Evolutionary conservation across 1,140 invertebrate genomes (phyloP), one percentile per base, ranked within the genome.

Genomic region (Anastrepha ludens): DNA sequence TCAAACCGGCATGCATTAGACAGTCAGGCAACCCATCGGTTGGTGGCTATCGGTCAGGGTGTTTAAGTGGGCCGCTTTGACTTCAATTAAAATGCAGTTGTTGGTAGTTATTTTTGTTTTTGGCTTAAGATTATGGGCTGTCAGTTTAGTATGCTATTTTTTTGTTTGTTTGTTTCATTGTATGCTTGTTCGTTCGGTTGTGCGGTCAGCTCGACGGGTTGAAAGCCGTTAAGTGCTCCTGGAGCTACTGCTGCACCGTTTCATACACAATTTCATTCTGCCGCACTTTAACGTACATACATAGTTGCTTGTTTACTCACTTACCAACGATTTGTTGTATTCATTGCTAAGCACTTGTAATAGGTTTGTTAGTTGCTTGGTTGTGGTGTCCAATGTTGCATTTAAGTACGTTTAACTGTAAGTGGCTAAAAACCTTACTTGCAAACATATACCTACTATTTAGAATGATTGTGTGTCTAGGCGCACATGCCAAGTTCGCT

Each of bases 61-160:
- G 55, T 81, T 81, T 81, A 81, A 81, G 74, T 81, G 74, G 74
- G 74, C 74, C 74, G 74, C 74, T 81, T 81, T 81, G 74, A 81
- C 74, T 55, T 81, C 74, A 81, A 81, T 81, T 81, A 81, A 81
- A 81, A 81, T 81, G n/a, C 74, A 55, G 74, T 81, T 81, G 50
- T 55, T 47, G 74, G 74, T 29, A 29, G 15, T 81, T 78, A 11
- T 78, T 78, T 78, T 20, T 55, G 39, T 41, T 81, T 55, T 81
- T 81, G 20, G 17, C 55, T 81, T 81, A 81, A 81, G 47, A 81
- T 81, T 81, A 81, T 81, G 74, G 74, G 74, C 74, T 81, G 74
- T 81, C 74, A 81, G 74, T 81, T 81, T 81, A 81, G 74, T n/a
- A 81, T 81, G 74, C 55, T 81, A 55, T 81, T 50, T 81, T 55